A percentile compares a stretch with the other conserved stretches of the same genome.
These are phyloP conservation scores for Calcarius lapponicus DNA, from an alignment of 2,797 vertebrate species.

Conservation along the genomic window DNA sequence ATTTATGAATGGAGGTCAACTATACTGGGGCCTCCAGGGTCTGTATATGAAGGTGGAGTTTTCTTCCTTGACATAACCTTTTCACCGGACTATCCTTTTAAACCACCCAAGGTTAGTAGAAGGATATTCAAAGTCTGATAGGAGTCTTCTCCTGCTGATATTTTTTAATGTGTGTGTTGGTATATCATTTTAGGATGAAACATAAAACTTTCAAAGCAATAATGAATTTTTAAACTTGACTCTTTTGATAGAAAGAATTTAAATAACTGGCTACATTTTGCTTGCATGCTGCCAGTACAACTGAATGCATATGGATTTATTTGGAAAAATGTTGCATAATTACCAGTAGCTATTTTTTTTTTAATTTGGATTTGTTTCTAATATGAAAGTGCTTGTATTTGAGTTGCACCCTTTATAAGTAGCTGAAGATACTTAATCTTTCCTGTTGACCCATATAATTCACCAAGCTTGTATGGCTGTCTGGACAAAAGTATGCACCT, in stretches of 20 bases:
- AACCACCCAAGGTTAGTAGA: conserved; percentile 85
- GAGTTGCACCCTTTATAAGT: background rate
- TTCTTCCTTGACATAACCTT: conserved; percentile 87
- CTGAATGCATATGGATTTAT: background rate
- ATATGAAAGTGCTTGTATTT: background rate
- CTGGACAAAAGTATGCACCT: background rate
- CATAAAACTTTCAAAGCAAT: background rate
- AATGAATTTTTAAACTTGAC: background rate
- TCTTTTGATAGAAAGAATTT: background rate
- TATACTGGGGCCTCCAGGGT: conserved; percentile 85
- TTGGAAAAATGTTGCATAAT: background rate
- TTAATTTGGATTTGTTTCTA: background rate
- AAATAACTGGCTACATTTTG: background rate
- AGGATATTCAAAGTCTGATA: background rate
- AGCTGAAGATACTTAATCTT: background rate
- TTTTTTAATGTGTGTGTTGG: background rate
- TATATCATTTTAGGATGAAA: background rate
- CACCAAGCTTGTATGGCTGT: background rate
- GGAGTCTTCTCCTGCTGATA: background rate
- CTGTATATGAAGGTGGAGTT: conserved; percentile 85
- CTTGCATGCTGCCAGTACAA: background rate
- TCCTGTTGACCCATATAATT: background rate
- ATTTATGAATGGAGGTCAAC: conserved; percentile 88
- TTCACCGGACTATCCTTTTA: conserved; percentile 86
- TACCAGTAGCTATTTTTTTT: background rate